Conservation (phyloP, 2,888 invertebrate genomes). For the Keiferia lycopersicella region DNA sequence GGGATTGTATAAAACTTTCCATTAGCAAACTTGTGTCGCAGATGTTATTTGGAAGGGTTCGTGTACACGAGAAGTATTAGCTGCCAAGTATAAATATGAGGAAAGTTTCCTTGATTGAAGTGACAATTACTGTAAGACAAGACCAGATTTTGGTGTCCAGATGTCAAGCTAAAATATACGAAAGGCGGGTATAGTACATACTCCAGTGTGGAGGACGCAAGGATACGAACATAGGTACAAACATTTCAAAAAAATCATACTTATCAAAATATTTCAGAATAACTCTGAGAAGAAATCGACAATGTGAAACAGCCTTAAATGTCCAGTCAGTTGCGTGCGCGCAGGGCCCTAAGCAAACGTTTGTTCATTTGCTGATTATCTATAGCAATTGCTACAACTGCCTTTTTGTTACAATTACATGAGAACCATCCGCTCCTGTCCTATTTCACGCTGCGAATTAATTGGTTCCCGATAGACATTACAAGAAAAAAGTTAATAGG, state of each 20-base stretch:
- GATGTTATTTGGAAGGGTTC: background rate
- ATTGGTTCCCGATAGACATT: constrained; percentile 36
- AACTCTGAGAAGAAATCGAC: too few species aligned
- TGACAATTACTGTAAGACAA: too few species aligned
- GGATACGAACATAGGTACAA: too few species aligned
- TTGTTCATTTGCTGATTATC: constrained; percentile 32
- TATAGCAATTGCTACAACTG: constrained; percentile 39
- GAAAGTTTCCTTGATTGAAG: too few species aligned
- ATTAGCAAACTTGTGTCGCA: background rate
- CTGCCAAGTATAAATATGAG: too few species aligned
- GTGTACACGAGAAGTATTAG: background rate
- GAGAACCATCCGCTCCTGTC: constrained; percentile 32
- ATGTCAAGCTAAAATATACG: too few species aligned
- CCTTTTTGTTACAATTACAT: constrained; percentile 40
- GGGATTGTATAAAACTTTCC: background rate
- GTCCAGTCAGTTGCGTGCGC: constrained; percentile 43
- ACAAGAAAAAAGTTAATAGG: constrained; percentile 34
- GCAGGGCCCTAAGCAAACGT: constrained; percentile 32
- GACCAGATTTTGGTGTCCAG: too few species aligned
- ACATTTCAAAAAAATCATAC: too few species aligned
- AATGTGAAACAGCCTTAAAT: constrained; percentile 27
- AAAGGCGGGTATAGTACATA: too few species aligned
- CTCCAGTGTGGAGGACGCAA: too few species aligned
- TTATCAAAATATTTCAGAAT: too few species aligned
- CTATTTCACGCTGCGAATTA: constrained; percentile 35